Conservation (phyloP, 2,888 invertebrate genomes). For the Diplolepis rosae region DNA sequence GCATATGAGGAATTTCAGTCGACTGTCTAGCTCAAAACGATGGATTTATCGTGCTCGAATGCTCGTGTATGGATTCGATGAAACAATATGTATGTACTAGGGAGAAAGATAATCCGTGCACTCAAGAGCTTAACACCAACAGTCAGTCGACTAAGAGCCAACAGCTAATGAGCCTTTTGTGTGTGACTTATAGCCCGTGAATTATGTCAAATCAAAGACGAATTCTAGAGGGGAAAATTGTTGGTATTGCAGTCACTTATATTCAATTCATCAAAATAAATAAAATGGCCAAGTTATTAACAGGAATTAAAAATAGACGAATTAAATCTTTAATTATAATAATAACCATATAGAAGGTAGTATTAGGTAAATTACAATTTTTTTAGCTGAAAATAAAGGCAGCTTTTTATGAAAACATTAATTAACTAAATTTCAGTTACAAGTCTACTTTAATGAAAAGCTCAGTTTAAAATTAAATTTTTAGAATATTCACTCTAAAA, state of each 20-base stretch:
- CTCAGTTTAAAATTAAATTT: no score
- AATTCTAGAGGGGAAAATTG: not conserved
- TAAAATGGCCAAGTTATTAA: not conserved
- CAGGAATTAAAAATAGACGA: no score
- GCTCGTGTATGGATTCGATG: slow-evolving; percentile 6
- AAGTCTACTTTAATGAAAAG: no score
- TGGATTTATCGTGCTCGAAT: slow-evolving; percentile 24
- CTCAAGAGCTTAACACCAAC: slow-evolving; percentile 29
- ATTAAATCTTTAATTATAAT: no score
- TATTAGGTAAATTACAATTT: no score
- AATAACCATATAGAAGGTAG: no score
- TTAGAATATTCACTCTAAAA: no score
- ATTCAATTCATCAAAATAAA: not conserved
- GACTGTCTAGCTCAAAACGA: not conserved
- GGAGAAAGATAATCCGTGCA: slow-evolving; percentile 26
- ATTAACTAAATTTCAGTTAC: no score
- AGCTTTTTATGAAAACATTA: no score
- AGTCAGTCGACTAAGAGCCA: slow-evolving; percentile 26
- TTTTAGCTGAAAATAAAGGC: no score
- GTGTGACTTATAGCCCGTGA: slow-evolving; percentile 17
- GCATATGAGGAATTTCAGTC: not conserved
- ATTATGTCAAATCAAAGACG: slow-evolving; percentile 15
- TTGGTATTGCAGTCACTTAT: not conserved
- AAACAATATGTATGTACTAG: slow-evolving; percentile 22
- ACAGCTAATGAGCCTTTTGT: slow-evolving; percentile 27